Evolutionary conservation across 2,888 invertebrate species (phyloP).

Genomic region (Ophraella communa): DNA sequence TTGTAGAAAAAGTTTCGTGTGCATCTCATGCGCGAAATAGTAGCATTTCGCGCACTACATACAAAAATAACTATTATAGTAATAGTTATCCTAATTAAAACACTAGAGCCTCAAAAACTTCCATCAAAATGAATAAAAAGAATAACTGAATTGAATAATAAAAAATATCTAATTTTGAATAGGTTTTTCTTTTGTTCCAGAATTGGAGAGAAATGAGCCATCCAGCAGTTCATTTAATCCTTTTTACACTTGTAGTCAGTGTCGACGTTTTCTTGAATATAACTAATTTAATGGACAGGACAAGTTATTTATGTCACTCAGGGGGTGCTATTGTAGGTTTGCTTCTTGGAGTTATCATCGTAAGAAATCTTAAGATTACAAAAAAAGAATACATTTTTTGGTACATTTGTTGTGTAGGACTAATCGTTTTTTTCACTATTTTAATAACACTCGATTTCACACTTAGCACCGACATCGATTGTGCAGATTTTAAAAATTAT

Average conservation of each 20-base stretch:
- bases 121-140: no score
- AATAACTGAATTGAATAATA: no score
- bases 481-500: not conserved
- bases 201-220: conserved; percentile 96
- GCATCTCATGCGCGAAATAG: no score
- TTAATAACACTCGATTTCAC: not conserved
- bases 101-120: no score
- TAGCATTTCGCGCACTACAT: no score
- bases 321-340: conserved; percentile 78
- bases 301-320: conserved; percentile 85
- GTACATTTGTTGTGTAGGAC: conserved; percentile 3
- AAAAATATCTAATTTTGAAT: not conserved
- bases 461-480: not conserved
- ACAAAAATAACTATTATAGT: no score
- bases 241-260: conserved; percentile 37
- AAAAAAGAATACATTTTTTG: conserved; percentile 68
- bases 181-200: conserved; percentile 67
- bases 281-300: not conserved
- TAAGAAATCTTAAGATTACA: conserved; percentile 67
- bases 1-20: no score
- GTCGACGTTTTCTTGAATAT: conserved; percentile 25
- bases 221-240: conserved; percentile 40
- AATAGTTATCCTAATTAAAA: no score
- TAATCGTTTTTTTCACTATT: not conserved
- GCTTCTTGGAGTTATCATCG: conserved; percentile 68